Base-by-base conservation (phyloP, 2,797 vertebrate genomes). In the Tokudaia muenninki region DNA sequence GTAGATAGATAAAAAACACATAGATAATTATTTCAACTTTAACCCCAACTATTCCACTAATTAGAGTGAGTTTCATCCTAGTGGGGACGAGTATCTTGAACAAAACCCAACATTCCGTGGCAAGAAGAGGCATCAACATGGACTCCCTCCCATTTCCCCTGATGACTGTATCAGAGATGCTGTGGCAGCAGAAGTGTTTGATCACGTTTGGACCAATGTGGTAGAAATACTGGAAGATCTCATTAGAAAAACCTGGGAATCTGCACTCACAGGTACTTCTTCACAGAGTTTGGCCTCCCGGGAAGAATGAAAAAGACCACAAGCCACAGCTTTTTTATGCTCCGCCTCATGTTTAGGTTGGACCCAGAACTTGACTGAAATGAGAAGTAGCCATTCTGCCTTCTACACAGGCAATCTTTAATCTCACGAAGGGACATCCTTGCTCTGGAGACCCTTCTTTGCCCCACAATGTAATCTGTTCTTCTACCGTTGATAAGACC, bases 101-200 rank as follows among this genome's bases (percentile, higher is more conserved):
- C 98, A 98, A 95, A 98, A 97, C 93, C 98, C 98, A 94, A 92
- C 75, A 79, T 96, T 0, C 8, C 84, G 63, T 34, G 52, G 82
- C 65, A 97, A 95, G 97, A 98, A 97, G 90, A 97, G 96, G 97
- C 96, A 0, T 52, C 98, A 98, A 81, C 93, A 90, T 9, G 99
- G 99, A 59, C 98, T 99, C 94, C 99, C 99, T 44, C 99, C 99
- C 0, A 88, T 99, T 61, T 99, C 99, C n/a, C 99, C 99, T 12
- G 98, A 98, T 21, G 98, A 98, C 96, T 99, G 99, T 92, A 98
- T 99, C 95, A 98, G 97, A 98, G 99, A 99, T 5, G 95, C 98
- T 0, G 99, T 99, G 92, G 97, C 97, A 59, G 98, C 98, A 26
- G 99, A 99, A 98, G 97, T 99, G 17, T 99, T 99, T 97, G 99